Conservation (phyloP, 1,140 invertebrate species). For the Diachasma alloeum region DNA sequence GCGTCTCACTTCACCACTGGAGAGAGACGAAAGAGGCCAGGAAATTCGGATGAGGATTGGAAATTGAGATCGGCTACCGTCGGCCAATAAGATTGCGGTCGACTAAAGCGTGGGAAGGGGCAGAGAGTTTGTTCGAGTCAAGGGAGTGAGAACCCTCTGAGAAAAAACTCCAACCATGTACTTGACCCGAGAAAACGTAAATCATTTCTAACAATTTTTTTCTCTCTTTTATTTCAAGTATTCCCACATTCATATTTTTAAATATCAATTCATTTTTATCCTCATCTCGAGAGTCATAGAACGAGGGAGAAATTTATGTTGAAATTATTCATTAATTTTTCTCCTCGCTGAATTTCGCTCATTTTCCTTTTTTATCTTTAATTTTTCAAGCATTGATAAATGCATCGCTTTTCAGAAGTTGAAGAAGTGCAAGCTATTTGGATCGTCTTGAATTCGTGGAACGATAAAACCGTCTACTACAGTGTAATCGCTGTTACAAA, state of each 20-base stretch:
- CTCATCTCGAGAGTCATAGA: neutral
- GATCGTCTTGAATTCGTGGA: constrained; percentile 16
- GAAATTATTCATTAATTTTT: constrained; percentile 12
- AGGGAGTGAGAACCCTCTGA: neutral
- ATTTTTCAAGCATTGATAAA: constrained; percentile 17
- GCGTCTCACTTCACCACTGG: neutral
- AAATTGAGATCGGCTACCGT: constrained; percentile 19
- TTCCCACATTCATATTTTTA: neutral
- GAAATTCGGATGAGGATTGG: constrained; percentile 16
- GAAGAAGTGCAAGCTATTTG: constrained; percentile 31
- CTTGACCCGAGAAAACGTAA: neutral
- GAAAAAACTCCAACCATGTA: neutral
- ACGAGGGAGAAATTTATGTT: neutral
- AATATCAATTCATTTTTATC: neutral
- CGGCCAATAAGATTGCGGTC: constrained; percentile 11
- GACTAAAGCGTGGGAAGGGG: neutral
- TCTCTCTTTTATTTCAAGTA: neutral
- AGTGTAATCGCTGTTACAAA: constrained; percentile 30
- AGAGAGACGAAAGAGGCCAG: neutral
- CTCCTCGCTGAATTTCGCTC: neutral
- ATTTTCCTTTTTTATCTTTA: neutral
- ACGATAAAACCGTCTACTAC: constrained; percentile 14
- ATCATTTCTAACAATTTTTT: constrained; percentile 4
- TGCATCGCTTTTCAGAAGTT: constrained; percentile 7
- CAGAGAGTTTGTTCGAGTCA: neutral